These are phyloP conservation scores for Theonella swinhoei DNA, from an alignment of 37 sponge, comb jelly and placozoan species.

Conservation along the genomic window DNA sequence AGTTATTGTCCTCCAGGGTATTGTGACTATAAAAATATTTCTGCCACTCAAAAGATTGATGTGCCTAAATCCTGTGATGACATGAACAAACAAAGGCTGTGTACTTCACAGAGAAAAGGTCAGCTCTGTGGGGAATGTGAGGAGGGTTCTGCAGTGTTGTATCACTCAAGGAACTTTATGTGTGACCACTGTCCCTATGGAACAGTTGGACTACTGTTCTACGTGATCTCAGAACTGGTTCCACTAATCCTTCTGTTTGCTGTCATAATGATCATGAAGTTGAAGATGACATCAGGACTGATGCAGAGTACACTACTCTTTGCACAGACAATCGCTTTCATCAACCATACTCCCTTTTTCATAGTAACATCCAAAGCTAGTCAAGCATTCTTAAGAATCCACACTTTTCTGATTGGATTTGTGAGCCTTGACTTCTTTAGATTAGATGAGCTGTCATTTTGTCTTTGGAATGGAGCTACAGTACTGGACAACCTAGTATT, in stretches of 20 bases:
- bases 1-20: constrained; percentile 39
- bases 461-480: constrained; percentile 20
- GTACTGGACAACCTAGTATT: constrained; percentile 38
- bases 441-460: constrained; percentile 24
- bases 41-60: too few relatives aligned
- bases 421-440: constrained; percentile 46
- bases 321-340: too few relatives aligned
- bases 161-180: too few relatives aligned
- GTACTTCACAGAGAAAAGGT: constrained; percentile 24
- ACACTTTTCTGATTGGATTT: too few relatives aligned
- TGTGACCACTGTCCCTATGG: too few relatives aligned
- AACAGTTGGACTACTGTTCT: constrained; percentile 21
- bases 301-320: constrained; percentile 16
- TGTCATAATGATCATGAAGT: too few relatives aligned
- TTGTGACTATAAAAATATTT: neutral
- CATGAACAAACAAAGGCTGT: too few relatives aligned
- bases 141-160: neutral
- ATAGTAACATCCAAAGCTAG: too few relatives aligned
- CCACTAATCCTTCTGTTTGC: constrained; percentile 31
- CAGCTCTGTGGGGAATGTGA: constrained; percentile 32
- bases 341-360: too few relatives aligned
- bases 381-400: too few relatives aligned
- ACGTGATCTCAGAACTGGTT: constrained; percentile 28
- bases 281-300: too few relatives aligned
- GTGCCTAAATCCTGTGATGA: too few relatives aligned